Base-by-base conservation (phyloP, 2,888 invertebrate genomes). In the Plebejus melissa region DNA sequence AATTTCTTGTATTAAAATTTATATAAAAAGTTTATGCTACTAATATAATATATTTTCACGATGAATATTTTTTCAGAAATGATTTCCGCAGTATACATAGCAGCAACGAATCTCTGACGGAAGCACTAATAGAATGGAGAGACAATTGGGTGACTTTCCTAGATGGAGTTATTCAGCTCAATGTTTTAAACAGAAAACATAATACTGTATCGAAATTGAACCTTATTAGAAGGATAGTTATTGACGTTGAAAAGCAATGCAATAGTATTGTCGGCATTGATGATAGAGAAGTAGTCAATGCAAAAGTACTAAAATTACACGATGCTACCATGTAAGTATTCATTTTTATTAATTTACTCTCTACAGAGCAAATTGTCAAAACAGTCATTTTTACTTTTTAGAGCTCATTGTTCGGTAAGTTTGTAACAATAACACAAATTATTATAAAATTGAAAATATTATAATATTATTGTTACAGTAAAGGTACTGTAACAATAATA, bases 121-220 rank as follows among this genome's bases (percentile, higher is more conserved):
- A 83, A 65, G 94, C 91, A 36, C 78, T 85, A 71, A 79, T 95
- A 4, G 82, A 86, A 57, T 97, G 97, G 97, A 92, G 94, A 32
- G 94, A 95, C 75, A 96, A 97, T 84, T 98, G 98, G 97, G 95
- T 96, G 0, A 95, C 96, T 4, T 96, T 97, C 80, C 92, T 98
- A 81, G 98, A 98, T 86, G 96, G 96, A 0, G 95, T 98, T 94
- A 87, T 98, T 16, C 98, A 98, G 88, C 94, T 97, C 77, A 94
- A 95, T 74, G 93, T 96, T n/a, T 82, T 97, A 16, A 94, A 94
- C 54, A 90, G 94, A 71, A 90, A 94, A 13, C 90, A 95, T 1
- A 94, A 96, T 74, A 92, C 94, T 0, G 89, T 96, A 0, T 90
- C 95, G 69, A 89, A 96, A n/a, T 96, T 96, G 0, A 95, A 95